Percentiles rank a stretch among this genome's conserved stretches.
These are phyloP conservation scores for Phoxinus phoxinus DNA, from an alignment of 2,113 vertebrate species.

Conservation along the genomic window DNA sequence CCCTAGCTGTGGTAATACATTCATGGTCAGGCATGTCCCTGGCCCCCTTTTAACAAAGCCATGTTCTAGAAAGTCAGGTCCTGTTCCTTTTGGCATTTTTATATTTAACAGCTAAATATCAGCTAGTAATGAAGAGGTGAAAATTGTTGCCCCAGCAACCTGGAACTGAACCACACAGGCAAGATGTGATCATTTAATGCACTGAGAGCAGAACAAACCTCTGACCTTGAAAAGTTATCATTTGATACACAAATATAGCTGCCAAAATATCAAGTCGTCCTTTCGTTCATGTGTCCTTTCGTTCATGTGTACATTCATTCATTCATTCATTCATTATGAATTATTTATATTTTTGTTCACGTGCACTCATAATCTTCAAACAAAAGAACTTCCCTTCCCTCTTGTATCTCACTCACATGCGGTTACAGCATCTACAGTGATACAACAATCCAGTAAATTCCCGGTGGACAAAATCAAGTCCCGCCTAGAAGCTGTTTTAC, in stretches of 20 bases:
- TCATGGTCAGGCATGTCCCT: neutral
- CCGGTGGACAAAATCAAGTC: too few relatives aligned
- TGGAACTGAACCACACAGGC: constrained; percentile 1
- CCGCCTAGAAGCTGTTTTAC: too few relatives aligned
- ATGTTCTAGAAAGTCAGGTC: neutral
- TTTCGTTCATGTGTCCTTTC: neutral
- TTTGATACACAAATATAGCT: neutral
- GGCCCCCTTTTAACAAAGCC: neutral
- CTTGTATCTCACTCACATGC: too few relatives aligned
- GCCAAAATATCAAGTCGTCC: neutral
- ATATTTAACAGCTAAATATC: constrained; percentile 31
- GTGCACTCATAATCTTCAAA: neutral
- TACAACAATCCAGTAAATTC: too few relatives aligned
- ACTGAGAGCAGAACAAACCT: constrained; percentile 6
- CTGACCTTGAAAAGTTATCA: neutral
- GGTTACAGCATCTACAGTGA: too few relatives aligned
- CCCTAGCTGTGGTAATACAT: neutral
- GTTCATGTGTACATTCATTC: too few relatives aligned
- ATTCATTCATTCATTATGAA: neutral
- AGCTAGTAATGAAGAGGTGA: constrained; percentile 24
- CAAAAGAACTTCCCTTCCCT: too few relatives aligned
- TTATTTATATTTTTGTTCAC: neutral
- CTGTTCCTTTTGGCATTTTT: constrained; percentile 10
- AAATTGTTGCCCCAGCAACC: constrained; percentile 18
- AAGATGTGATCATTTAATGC: constrained; percentile 5